Evolutionary conservation across 2,888 invertebrate genomes (phyloP).

Genomic region (Acanthosepion esculentum): DNA sequence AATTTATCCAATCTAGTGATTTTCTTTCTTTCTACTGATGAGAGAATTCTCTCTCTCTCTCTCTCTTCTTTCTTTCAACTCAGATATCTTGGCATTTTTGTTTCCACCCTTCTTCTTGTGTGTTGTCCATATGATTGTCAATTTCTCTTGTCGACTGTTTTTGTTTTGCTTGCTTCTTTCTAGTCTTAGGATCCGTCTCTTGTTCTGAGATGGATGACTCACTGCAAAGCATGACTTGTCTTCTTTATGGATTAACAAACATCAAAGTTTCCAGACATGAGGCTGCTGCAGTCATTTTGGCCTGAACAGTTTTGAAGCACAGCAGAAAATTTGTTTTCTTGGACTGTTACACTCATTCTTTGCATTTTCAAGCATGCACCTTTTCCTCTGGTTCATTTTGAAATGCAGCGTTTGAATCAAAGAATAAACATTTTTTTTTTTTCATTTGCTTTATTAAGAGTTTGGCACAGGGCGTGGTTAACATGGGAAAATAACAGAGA

Average conservation of each 20-base stretch:
- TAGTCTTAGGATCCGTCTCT: neutral
- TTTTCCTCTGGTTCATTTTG: neutral
- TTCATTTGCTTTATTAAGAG: too few relatives aligned
- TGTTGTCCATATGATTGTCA: neutral
- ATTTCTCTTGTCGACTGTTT: neutral
- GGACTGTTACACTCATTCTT: neutral
- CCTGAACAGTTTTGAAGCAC: slow-evolving; percentile 2
- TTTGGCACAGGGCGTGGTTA: too few relatives aligned
- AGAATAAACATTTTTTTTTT: neutral
- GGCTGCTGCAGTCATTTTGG: neutral
- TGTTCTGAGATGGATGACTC: neutral
- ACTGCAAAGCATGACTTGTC: neutral
- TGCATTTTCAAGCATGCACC: neutral
- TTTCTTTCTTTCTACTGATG: neutral
- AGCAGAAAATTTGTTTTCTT: neutral
- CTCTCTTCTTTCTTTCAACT: neutral
- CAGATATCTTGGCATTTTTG: neutral
- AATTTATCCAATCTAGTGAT: too few relatives aligned
- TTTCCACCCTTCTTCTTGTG: neutral
- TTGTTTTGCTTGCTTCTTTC: neutral
- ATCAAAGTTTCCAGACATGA: slow-evolving; percentile 6
- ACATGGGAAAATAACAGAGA: too few relatives aligned
- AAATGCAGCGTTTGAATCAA: neutral
- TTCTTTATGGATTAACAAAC: slow-evolving; percentile 6
- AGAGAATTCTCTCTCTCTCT: neutral